These are phyloP conservation scores for Mythimna pallens DNA, from an alignment of 2,888 invertebrate genomes.

Conservation along the genomic window DNA sequence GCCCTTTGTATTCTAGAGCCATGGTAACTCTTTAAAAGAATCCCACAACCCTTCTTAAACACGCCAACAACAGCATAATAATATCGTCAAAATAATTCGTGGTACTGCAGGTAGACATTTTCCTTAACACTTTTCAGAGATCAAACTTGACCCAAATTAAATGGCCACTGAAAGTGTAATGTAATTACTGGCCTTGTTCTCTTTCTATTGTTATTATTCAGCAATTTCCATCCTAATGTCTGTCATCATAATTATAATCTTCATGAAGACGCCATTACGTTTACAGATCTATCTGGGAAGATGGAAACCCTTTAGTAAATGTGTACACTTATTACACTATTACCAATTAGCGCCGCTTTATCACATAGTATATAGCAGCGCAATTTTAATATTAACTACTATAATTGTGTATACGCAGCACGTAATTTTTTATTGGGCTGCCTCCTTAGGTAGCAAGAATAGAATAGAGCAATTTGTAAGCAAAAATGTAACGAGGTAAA, in stretches of 20 bases:
- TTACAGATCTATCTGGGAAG: conserved; percentile 15
- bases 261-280: conserved; percentile 31
- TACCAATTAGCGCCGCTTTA: background rate
- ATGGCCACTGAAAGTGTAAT: conserved; percentile 28
- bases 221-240: conserved; percentile 49
- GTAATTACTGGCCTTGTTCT: conserved; percentile 26
- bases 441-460: background rate
- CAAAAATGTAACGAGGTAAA: conserved; percentile 1
- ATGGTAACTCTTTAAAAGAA: no score
- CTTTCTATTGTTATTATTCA: conserved; percentile 45
- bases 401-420: background rate
- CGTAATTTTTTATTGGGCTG: background rate
- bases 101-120: background rate
- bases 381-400: background rate
- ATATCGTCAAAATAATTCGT: background rate
- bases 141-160: conserved; percentile 23
- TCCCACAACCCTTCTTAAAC: background rate
- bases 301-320: conserved; percentile 3
- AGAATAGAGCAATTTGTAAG: background rate
- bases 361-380: background rate
- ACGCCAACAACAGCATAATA: background rate
- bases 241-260: conserved; percentile 24
- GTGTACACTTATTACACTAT: background rate
- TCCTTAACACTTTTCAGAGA: background rate
- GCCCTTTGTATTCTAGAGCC: no score